Evolutionary conservation across 1,140 invertebrate genomes (phyloP).

Genomic region (Hirudo medicinalis): DNA sequence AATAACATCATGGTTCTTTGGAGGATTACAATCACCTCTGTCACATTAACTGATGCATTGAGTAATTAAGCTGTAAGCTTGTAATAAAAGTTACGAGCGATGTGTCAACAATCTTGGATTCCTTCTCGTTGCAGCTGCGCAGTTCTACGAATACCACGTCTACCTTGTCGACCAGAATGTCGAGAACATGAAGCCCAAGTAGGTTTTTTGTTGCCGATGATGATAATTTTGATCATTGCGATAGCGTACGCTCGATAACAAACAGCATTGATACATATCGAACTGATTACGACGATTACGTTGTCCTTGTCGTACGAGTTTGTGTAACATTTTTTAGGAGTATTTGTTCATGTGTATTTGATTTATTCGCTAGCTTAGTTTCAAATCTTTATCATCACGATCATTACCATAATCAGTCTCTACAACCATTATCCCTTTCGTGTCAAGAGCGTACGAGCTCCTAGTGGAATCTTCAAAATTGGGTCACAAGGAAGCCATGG

Average conservation of each 20-base stretch:
- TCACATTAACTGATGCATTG: no score
- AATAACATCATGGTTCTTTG: no score
- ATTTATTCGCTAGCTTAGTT: neutral
- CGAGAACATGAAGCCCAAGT: no score
- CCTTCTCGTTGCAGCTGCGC: no score
- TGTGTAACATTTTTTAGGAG: neutral
- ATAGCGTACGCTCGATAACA: neutral
- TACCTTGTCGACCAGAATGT: no score
- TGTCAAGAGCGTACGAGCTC: conserved; percentile 34
- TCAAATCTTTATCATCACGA: neutral
- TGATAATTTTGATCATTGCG: neutral
- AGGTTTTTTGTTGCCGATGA: neutral
- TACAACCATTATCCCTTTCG: neutral
- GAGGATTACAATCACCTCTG: no score
- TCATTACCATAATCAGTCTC: neutral
- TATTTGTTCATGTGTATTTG: neutral
- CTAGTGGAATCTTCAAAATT: conserved; percentile 59
- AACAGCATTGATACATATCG: conserved; percentile 17
- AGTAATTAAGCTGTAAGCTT: no score
- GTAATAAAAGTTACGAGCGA: no score
- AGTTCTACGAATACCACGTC: no score
- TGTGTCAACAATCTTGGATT: no score
- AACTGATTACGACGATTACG: no score
- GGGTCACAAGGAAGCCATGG: conserved; percentile 64
- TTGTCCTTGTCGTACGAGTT: no score